Base-by-base conservation (phyloP, 2,113 vertebrate genomes). In the Coregonus clupeaformis region DNA sequence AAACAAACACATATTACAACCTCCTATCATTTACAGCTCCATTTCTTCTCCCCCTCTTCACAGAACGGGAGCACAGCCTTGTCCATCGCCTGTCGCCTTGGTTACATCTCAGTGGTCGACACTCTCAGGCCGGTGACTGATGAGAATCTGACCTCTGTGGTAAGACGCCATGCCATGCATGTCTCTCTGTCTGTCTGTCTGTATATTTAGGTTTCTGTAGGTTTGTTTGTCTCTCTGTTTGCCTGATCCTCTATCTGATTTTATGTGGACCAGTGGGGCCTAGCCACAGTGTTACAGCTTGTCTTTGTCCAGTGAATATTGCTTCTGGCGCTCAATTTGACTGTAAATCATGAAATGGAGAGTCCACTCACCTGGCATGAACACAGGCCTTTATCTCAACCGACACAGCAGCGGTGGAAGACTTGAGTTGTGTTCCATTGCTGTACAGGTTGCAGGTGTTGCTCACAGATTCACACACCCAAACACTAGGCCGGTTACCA, bases 81-180 rank as follows among this genome's bases (percentile, higher is more conserved):
- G 0, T 95, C 95, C 83, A 95, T 99, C 0, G 96, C 97, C 72
- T 93, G 94, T 60, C 90, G 97, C 30, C 94, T 98, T 16, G 97
- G 97, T 76, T 99, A 99, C 92, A 98, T 99, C 90, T 99, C 97
- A 6, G 97, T 99, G 5, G 97, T 98, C 45, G 97, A 99, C 89
- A 98, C 96, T 0, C 73, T 99, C 88, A 97, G 96, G 88, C 93
- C 96, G 18, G 85, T 97, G 86, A 98, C 97, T 0, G 97, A 98
- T 75, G 97, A 99, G 83, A 97, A 94, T 72, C 90, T 96, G 84
- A 95, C 90, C 62, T 90, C 95, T 2, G 92, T 94, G 89, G 96
- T 98, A 87, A 98, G 95, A 76, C 13, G 0, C 11, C 96, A 98
- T 36, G 97, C 98, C 87, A 96, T 96, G 96, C 4, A 18, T 32